These are phyloP conservation scores for Pachyrhynchus sulphureomaculatus DNA, from an alignment of 1,140 invertebrate genomes.

Conservation along the genomic window DNA sequence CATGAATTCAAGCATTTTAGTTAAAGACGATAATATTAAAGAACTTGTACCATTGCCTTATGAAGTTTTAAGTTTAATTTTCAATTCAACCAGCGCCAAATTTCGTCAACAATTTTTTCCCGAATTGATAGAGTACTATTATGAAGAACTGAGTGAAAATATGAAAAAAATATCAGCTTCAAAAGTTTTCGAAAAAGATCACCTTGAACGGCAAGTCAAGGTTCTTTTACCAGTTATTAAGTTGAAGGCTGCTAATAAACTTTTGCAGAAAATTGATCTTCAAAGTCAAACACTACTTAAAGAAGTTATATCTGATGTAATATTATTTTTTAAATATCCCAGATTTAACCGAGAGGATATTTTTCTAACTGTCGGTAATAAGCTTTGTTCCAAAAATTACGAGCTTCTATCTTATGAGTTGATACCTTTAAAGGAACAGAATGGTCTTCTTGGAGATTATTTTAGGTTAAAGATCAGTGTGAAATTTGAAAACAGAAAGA, in stretches of 20 bases:
- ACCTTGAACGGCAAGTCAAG: constrained; percentile 5
- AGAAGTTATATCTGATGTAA: constrained; percentile 2
- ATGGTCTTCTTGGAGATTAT: too few relatives aligned
- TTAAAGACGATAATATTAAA: too few relatives aligned
- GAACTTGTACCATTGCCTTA: too few relatives aligned
- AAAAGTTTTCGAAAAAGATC: neutral
- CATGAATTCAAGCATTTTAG: neutral
- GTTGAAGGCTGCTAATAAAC: neutral
- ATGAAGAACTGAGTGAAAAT: neutral
- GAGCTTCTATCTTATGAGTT: too few relatives aligned
- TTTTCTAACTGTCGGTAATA: constrained; percentile 11
- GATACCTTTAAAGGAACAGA: constrained; percentile 2
- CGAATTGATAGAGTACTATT: constrained; percentile 16
- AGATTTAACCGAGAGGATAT: constrained; percentile 20
- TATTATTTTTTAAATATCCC: too few relatives aligned
- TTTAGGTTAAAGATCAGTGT: constrained; percentile 16
- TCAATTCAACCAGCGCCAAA: constrained; percentile 16
- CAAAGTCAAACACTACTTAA: neutral
- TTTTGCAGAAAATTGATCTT: neutral
- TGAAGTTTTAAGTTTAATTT: neutral
- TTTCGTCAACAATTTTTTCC: constrained; percentile 32
- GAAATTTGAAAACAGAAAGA: neutral
- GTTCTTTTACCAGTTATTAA: neutral
- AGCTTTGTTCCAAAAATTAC: constrained; percentile 1
- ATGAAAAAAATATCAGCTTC: neutral